Conservation (phyloP, 1,140 invertebrate species). For the Mylabris phalerata region DNA sequence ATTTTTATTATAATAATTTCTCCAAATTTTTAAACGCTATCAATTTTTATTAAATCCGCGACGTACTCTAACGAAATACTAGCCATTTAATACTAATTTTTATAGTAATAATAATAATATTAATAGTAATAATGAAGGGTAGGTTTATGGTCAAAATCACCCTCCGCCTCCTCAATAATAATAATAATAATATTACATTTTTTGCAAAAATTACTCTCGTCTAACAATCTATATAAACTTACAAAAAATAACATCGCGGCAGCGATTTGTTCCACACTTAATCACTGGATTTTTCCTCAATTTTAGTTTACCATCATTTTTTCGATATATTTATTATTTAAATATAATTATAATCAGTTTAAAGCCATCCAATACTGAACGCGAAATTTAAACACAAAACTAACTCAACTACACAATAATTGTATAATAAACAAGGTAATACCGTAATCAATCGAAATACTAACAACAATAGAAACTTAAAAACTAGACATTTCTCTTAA, state of each 20-base stretch:
- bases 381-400: conserved; percentile 15
- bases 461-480: conserved; percentile 16
- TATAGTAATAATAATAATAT: no score
- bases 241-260: conserved; percentile 39
- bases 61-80: conserved; percentile 36
- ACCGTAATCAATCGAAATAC: conserved; percentile 3
- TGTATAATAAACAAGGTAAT: conserved; percentile 6
- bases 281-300: conserved; percentile 19
- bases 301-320: conserved; percentile 5
- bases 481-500: conserved; percentile 8
- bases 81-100: conserved; percentile 33
- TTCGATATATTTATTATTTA: no score
- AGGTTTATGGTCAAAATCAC: conserved; percentile 15
- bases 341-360: conserved; percentile 14
- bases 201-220: conserved; percentile 22
- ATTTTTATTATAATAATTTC: background rate
- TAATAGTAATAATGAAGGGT: background rate
- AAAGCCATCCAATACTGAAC: conserved; percentile 37
- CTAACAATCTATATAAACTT: conserved; percentile 37
- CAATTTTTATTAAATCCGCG: conserved; percentile 21
- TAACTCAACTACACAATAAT: conserved; percentile 24
- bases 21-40: background rate
- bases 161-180: no score
- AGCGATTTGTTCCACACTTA: conserved; percentile 19
- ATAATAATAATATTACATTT: background rate